Percentiles rank a stretch among this genome's conserved stretches.
phyloP scores from a whole-genome alignment of 2,113 vertebrate genomes.

The Penelope pileata region DNA sequence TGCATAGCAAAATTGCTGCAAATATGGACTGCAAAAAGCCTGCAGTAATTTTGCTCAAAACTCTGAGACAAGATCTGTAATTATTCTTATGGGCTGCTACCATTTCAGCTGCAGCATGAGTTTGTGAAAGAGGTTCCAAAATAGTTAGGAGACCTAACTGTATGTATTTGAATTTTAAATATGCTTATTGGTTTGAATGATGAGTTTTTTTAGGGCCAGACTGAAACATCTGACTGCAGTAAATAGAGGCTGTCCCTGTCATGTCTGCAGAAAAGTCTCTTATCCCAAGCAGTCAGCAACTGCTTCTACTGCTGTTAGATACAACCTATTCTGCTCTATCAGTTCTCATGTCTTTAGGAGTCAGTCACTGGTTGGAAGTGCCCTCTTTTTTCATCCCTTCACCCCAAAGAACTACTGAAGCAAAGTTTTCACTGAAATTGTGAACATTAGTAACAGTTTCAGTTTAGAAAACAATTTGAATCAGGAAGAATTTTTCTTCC shows the following conservation, averaged over 20 bases:
- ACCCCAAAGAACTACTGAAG: neutral
- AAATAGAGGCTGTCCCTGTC: neutral
- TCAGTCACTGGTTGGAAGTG: neutral
- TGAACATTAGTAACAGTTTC: neutral
- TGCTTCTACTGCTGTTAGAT: neutral
- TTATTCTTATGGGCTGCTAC: neutral
- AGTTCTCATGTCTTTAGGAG: neutral
- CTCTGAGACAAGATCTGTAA: neutral
- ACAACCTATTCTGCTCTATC: neutral
- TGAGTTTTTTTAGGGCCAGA: constrained; percentile 20
- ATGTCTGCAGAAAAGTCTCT: neutral
- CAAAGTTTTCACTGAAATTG: neutral
- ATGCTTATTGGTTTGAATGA: constrained; percentile 42
- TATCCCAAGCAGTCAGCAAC: neutral
- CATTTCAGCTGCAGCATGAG: neutral
- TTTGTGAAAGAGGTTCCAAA: constrained; percentile 25
- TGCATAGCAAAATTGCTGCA: neutral
- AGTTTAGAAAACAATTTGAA: neutral
- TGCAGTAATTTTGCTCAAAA: neutral
- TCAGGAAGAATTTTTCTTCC: neutral
- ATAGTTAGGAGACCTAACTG: constrained; percentile 22
- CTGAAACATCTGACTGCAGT: constrained; percentile 13
- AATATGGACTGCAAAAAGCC: neutral
- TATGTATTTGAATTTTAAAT: constrained; percentile 55
- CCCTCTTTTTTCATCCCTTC: neutral